Percentiles rank a stretch among this genome's conserved stretches.
Conservation (phyloP, 2,888 invertebrate species). For the Ennomos fuscantarius region DNA sequence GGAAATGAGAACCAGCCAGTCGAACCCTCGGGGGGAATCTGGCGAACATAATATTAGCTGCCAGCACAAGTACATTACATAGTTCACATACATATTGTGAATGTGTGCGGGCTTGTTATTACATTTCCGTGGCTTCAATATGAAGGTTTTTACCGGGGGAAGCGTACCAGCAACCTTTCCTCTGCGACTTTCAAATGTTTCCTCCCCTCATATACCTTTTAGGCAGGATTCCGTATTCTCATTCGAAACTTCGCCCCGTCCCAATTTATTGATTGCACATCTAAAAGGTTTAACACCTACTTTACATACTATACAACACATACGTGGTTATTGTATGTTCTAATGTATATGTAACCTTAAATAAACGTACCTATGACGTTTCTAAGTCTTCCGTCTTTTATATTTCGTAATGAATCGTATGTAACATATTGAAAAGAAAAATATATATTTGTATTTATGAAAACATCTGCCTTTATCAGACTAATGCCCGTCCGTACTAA, state of each 20-base stretch:
- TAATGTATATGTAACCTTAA: too few relatives aligned
- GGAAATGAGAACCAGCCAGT: constrained; percentile 31
- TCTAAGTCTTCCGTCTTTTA: too few relatives aligned
- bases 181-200: constrained; percentile 39
- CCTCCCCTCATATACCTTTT: constrained; percentile 31
- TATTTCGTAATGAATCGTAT: too few relatives aligned
- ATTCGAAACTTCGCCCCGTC: constrained; percentile 27
- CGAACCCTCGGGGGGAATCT: constrained; percentile 17
- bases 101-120: constrained; percentile 49
- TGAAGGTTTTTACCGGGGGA: constrained; percentile 54
- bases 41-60: constrained; percentile 25
- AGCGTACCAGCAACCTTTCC: constrained; percentile 59
- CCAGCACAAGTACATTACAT: constrained; percentile 15
- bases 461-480: too few relatives aligned
- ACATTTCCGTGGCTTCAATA: constrained; percentile 58
- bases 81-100: constrained; percentile 21
- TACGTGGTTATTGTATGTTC: too few relatives aligned
- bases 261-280: constrained; percentile 33
- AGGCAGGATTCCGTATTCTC: constrained; percentile 37
- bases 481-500: too few relatives aligned
- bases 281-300: constrained; percentile 3
- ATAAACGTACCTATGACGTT: too few relatives aligned
- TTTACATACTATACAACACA: too few relatives aligned
- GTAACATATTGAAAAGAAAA: too few relatives aligned
- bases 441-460: too few relatives aligned